These are phyloP conservation scores for Numida meleagris DNA, from an alignment of 2,113 vertebrate genomes.

Conservation along the genomic window DNA sequence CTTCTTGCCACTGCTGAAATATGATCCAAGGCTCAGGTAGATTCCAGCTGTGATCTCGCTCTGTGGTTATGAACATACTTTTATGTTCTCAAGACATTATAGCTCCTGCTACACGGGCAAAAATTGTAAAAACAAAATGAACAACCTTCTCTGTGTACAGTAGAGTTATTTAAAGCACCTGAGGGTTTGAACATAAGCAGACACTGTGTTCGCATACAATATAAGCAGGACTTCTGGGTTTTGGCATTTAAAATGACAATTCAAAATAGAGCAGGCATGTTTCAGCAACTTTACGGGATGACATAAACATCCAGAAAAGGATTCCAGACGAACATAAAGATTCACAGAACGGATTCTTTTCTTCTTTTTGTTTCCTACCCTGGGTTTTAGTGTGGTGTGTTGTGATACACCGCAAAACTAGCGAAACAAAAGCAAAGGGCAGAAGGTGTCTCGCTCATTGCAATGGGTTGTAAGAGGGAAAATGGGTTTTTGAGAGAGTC, in stretches of 20 bases:
- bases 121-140: conserved; percentile 77
- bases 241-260: conserved; percentile 70
- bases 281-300: conserved; percentile 56
- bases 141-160: conserved; percentile 76
- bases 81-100: conserved; percentile 33
- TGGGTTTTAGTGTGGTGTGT: not conserved
- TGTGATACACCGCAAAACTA: not conserved
- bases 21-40: conserved; percentile 60
- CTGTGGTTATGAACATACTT: conserved; percentile 56
- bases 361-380: not conserved
- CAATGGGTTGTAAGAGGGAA: not conserved
- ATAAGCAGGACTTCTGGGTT: conserved; percentile 69
- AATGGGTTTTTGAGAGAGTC: not conserved
- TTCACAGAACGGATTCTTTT: conserved; percentile 13
- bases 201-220: conserved; percentile 56
- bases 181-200: conserved; percentile 79
- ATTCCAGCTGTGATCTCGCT: conserved; percentile 57
- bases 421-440: not conserved
- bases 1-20: not conserved
- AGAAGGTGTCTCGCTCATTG: not conserved
- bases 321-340: conserved; percentile 29
- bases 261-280: conserved; percentile 61
- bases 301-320: conserved; percentile 51
- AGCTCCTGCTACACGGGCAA: conserved; percentile 67
- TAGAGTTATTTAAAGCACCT: conserved; percentile 77